Conservation (phyloP, 1,140 invertebrate species). For the Hestina assimilis region DNA sequence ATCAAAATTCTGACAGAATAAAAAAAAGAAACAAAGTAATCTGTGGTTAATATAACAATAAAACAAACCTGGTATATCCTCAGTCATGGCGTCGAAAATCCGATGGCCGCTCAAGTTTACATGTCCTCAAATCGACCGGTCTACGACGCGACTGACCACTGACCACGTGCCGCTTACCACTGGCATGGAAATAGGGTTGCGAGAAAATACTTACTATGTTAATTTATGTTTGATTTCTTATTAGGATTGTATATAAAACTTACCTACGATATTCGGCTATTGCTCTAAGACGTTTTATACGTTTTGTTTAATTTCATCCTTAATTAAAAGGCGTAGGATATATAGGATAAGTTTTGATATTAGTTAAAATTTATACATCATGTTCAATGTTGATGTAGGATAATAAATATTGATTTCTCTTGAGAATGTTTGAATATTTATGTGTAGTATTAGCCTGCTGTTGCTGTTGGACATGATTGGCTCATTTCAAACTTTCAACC, state of each 20-base stretch:
- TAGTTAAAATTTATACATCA: no score
- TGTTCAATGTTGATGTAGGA: no score
- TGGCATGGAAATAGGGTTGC: constrained; percentile 29
- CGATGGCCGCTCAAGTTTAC: constrained; percentile 2
- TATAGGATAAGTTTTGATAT: no score
- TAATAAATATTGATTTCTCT: no score
- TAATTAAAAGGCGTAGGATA: no score
- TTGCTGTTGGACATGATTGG: no score
- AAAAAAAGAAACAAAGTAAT: not conserved
- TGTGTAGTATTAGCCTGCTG: no score
- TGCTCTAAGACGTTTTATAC: no score
- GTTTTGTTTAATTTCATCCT: no score
- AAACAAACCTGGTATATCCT: constrained; percentile 68
- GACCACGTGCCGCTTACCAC: constrained; percentile 53
- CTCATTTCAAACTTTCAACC: no score
- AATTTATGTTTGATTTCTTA: not conserved
- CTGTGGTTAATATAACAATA: constrained; percentile 20
- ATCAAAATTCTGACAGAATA: not conserved
- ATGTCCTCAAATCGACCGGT: constrained; percentile 42
- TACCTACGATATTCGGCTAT: no score
- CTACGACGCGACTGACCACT: constrained; percentile 62
- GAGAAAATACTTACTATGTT: constrained; percentile 30
- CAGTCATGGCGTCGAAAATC: constrained; percentile 48
- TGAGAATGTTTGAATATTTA: no score
- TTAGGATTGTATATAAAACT: not conserved